phyloP scores from a whole-genome alignment of 1,140 invertebrate species.

The Dinoponera quadriceps region DNA sequence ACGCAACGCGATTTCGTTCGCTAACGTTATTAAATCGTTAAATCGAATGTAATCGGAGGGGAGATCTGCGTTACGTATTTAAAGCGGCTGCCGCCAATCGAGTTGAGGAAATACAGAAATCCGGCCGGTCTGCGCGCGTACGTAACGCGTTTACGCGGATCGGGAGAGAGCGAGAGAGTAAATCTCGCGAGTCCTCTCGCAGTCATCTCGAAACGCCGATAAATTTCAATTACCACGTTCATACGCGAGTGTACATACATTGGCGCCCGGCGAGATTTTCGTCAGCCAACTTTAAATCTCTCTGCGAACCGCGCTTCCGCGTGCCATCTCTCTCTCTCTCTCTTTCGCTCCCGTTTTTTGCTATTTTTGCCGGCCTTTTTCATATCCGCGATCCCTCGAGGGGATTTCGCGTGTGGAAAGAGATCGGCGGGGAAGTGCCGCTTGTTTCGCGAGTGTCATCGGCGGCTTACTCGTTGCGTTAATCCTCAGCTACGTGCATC shows the following conservation, averaged over 20 bases:
- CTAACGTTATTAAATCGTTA: constrained; percentile 19
- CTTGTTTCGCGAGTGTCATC: constrained; percentile 39
- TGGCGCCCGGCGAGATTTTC: constrained; percentile 30
- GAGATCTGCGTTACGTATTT: background rate
- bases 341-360: background rate
- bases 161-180: background rate
- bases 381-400: constrained; percentile 19
- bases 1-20: background rate
- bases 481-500: constrained; percentile 23
- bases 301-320: constrained; percentile 8
- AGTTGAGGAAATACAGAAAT: constrained; percentile 7
- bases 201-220: constrained; percentile 38
- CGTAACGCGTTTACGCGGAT: background rate
- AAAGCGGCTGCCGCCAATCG: background rate
- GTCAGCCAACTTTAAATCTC: constrained; percentile 49
- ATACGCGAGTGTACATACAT: constrained; percentile 14
- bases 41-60: background rate
- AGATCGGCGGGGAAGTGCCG: constrained; percentile 38
- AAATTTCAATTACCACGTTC: constrained; percentile 68
- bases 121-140: background rate
- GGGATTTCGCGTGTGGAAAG: constrained; percentile 30
- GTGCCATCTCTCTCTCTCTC: background rate
- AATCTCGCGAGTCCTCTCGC: constrained; percentile 21
- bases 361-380: background rate
- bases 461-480: constrained; percentile 32